Percentiles rank a stretch among this genome's conserved stretches.
These are phyloP conservation scores for Napeogenes sylphis DNA, from an alignment of 2,888 invertebrate genomes.

Conservation along the genomic window DNA sequence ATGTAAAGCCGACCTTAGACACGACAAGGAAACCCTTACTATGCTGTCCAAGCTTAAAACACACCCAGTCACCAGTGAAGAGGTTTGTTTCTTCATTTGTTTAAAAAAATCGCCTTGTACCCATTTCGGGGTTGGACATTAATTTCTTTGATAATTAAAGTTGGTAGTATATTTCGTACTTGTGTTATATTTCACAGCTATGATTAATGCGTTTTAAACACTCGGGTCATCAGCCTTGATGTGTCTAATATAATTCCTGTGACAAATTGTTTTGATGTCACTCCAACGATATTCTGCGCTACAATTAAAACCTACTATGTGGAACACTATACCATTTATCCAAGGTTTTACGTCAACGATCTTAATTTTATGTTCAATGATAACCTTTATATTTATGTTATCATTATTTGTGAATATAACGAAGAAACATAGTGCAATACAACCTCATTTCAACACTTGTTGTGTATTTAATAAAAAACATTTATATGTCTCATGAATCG, in stretches of 20 bases:
- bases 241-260: slow-evolving; percentile 7
- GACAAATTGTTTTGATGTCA: slow-evolving; percentile 17
- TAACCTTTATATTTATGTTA: neutral
- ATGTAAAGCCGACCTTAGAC: slow-evolving; percentile 80
- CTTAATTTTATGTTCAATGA: neutral
- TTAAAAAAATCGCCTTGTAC: neutral
- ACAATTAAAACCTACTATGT: slow-evolving; percentile 29
- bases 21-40: slow-evolving; percentile 78
- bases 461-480: too few relatives aligned
- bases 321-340: slow-evolving; percentile 29
- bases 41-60: slow-evolving; percentile 73
- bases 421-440: neutral
- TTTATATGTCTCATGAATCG: too few relatives aligned
- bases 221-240: too few relatives aligned
- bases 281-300: slow-evolving; percentile 17
- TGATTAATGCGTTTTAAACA: too few relatives aligned
- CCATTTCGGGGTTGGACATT: neutral
- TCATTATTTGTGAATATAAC: neutral
- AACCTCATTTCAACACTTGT: too few relatives aligned
- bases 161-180: too few relatives aligned
- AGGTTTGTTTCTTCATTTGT: slow-evolving; percentile 47
- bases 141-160: too few relatives aligned
- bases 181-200: too few relatives aligned
- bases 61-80: slow-evolving; percentile 79
- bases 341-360: slow-evolving; percentile 13